Evolutionary conservation across 2,797 vertebrate species (phyloP).

Genomic region (Xiphorhynchus erythropygius): DNA sequence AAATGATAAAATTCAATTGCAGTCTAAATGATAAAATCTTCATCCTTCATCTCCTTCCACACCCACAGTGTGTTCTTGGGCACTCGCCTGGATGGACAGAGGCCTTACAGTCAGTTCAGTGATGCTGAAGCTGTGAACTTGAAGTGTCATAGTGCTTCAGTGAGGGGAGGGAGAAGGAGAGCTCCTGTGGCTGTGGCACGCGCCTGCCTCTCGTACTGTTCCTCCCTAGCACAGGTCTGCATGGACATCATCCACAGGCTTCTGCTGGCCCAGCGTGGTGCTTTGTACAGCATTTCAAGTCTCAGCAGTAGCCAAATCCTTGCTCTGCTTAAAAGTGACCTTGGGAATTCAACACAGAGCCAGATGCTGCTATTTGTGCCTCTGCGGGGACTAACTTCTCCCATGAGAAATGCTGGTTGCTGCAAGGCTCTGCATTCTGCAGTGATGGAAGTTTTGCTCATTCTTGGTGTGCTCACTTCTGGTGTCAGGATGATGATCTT

Average conservation of each 20-base stretch:
- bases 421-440: neutral
- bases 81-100: neutral
- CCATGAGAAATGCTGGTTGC: neutral
- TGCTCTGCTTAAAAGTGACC: conserved; percentile 4
- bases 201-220: fast-evolving
- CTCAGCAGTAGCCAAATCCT: neutral
- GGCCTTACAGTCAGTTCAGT: neutral
- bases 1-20: neutral
- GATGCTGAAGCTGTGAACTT: neutral
- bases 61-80: neutral
- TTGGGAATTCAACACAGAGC: conserved; percentile 4
- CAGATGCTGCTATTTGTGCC: neutral
- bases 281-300: neutral
- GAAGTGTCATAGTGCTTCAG: neutral
- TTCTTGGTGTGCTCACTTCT: neutral
- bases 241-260: fast-evolving
- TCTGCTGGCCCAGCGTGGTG: fast-evolving
- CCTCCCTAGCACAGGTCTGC: neutral
- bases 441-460: neutral
- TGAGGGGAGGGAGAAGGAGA: neutral
- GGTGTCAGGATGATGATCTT: neutral
- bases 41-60: neutral
- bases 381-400: conserved; percentile 57
- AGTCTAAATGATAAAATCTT: neutral
- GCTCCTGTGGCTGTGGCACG: fast-evolving